These are phyloP conservation scores for Oncorhynchus gorbuscha DNA, from an alignment of 2,113 vertebrate species.

Conservation along the genomic window DNA sequence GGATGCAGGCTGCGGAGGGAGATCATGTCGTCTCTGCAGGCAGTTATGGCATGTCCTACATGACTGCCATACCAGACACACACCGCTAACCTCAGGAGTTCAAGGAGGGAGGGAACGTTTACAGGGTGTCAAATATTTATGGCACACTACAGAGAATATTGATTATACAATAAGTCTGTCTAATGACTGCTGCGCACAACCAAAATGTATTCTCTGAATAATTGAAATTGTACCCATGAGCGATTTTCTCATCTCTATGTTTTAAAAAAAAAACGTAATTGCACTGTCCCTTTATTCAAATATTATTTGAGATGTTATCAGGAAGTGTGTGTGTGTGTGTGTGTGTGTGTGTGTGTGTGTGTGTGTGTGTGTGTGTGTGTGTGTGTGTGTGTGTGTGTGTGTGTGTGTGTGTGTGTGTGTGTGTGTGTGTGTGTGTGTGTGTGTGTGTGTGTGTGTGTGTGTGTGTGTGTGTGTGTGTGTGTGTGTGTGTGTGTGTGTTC, in stretches of 20 bases:
- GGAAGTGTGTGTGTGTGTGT: too few species aligned
- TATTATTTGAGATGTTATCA: background rate
- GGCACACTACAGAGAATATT: constrained; percentile 67
- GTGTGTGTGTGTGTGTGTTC: background rate
- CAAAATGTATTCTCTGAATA: constrained; percentile 75
- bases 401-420: background rate
- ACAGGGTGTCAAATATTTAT: constrained; percentile 70
- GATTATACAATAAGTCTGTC: constrained; percentile 75
- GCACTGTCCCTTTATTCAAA: too few species aligned
- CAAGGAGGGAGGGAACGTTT: constrained; percentile 72
- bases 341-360: too few species aligned
- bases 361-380: too few species aligned
- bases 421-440: too few species aligned
- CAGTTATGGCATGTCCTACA: constrained; percentile 31
- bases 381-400: background rate
- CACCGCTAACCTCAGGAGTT: constrained; percentile 15
- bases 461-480: too few species aligned
- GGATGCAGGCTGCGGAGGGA: background rate
- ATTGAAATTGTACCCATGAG: constrained; percentile 75
- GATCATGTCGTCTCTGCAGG: constrained; percentile 31
- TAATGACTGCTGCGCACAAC: constrained; percentile 62
- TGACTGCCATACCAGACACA: constrained; percentile 52
- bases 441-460: too few species aligned
- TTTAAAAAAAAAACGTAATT: too few species aligned
- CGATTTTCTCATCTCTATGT: constrained; percentile 63